Percentiles rank a stretch among this genome's conserved stretches.
Evolutionary conservation across 2,113 vertebrate species (phyloP).

Genomic region (Mola mola): DNA sequence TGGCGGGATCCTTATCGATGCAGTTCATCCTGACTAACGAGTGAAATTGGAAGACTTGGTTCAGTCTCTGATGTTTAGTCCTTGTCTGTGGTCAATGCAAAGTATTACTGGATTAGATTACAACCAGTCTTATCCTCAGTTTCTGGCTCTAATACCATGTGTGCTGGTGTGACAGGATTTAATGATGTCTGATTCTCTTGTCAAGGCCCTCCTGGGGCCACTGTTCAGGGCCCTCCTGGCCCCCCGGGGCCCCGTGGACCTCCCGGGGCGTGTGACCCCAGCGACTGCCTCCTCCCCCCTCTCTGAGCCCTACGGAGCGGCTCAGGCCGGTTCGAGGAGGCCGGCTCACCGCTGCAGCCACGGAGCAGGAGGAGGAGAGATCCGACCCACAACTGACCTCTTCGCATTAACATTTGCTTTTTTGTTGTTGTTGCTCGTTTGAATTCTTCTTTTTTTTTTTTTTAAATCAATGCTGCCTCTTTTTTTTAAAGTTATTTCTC

Average conservation of each 20-base stretch:
- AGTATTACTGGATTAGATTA: too few relatives aligned
- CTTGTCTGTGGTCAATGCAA: too few relatives aligned
- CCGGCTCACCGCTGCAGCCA: slow-evolving; percentile 25
- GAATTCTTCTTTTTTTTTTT: slow-evolving; percentile 26
- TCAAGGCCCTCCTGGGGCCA: slow-evolving; percentile 82
- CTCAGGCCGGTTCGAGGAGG: slow-evolving; percentile 36
- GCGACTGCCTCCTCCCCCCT: slow-evolving; percentile 84
- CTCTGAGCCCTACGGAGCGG: slow-evolving; percentile 73
- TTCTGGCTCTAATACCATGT: too few relatives aligned
- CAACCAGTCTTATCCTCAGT: too few relatives aligned
- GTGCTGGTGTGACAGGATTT: slow-evolving; percentile 23
- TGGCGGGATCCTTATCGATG: too few relatives aligned
- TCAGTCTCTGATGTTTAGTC: too few relatives aligned
- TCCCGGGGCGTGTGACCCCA: slow-evolving; percentile 86
- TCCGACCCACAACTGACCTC: slow-evolving; percentile 31
- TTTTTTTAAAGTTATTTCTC: slow-evolving; percentile 57
- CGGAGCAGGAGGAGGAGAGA: slow-evolving; percentile 1
- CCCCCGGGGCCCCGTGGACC: slow-evolving; percentile 86
- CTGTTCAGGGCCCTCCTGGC: slow-evolving; percentile 82
- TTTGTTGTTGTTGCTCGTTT: slow-evolving; percentile 37
- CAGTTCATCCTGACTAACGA: too few relatives aligned
- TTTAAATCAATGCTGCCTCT: slow-evolving; percentile 10
- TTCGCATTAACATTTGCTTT: slow-evolving; percentile 47
- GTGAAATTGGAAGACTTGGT: too few relatives aligned
- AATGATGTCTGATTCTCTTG: slow-evolving; percentile 49